These are phyloP conservation scores for Arenicola marina DNA, from an alignment of 2,888 invertebrate species.

Conservation along the genomic window DNA sequence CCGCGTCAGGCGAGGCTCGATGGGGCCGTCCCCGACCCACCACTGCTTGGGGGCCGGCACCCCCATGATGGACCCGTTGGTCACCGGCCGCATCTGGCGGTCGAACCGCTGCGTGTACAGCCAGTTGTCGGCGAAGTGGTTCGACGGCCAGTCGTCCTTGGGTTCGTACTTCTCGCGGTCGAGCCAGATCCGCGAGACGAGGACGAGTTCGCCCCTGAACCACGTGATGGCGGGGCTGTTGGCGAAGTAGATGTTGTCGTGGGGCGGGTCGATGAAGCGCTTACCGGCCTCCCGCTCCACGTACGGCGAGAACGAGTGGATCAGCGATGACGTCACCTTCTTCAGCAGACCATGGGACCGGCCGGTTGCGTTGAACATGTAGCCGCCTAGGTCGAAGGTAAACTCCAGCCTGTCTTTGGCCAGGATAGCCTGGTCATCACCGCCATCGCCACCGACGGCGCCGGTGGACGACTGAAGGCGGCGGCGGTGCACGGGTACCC, in stretches of 20 bases:
- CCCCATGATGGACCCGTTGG: slow-evolving; percentile 36
- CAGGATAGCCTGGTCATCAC: too few relatives aligned
- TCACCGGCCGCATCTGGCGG: slow-evolving; percentile 30
- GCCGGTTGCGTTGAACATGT: slow-evolving; percentile 30
- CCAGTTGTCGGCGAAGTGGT: slow-evolving; percentile 42
- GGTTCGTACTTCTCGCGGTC: slow-evolving; percentile 37
- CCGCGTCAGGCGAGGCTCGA: slow-evolving; percentile 37
- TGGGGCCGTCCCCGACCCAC: slow-evolving; percentile 40
- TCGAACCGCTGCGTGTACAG: slow-evolving; percentile 40
- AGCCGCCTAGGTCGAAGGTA: slow-evolving; percentile 27
- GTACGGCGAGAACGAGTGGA: slow-evolving; percentile 40
- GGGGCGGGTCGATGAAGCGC: slow-evolving; percentile 36
- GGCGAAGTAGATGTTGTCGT: slow-evolving; percentile 36
- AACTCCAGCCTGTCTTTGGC: slow-evolving; percentile 3
- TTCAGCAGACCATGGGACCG: slow-evolving; percentile 7
- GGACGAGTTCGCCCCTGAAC: slow-evolving; percentile 32
- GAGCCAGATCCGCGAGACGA: slow-evolving; percentile 40
- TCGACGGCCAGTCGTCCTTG: slow-evolving; percentile 36
- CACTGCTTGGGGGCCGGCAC: slow-evolving; percentile 40
- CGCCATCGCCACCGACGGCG: too few relatives aligned
- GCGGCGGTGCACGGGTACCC: too few relatives aligned
- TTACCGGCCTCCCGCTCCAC: slow-evolving; percentile 35
- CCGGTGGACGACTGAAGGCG: too few relatives aligned
- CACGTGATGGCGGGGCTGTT: slow-evolving; percentile 41
- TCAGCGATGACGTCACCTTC: slow-evolving; percentile 20